Evolutionary conservation across 2,888 invertebrate genomes (phyloP), one percentile per base, ranked within the genome.

Genomic region (Brachylomia viminalis): DNA sequence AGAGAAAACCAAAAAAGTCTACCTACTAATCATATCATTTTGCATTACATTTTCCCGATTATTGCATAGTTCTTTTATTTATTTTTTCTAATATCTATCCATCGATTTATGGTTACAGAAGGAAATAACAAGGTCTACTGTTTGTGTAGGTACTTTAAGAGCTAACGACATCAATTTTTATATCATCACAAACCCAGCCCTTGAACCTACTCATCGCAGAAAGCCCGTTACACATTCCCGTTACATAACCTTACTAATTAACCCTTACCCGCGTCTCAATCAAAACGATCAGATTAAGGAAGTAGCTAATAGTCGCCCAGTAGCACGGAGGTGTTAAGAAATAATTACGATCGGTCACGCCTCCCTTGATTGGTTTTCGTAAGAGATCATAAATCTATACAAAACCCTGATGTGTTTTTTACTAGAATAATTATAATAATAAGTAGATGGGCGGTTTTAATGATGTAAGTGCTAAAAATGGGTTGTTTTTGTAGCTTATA

Each of bases 311-410:
- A 89, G 86, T 87, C 91, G 75, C 93, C 93, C 96, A 89, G 96
- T 95, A 96, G 92, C 93, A 93, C 92, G 93, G 94, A 94, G 94
- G 95, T 94, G 95, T 95, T 95, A 96, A 94, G 95, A 96, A 96
- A 96, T 96, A 95, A 96, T 96, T 95, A 96, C 93, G 86, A 87
- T 90, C 77, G 89, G 94, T 92, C 92, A 94, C 96, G 95, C 96
- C 96, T 92, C 90, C 87, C 88, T 91, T 95, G 96, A 96, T 96
- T 96, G 96, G 92, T 95, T 96, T 96, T 95, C 92, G 95, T 94
- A 95, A 95, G 90, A 85, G 88, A 85, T 90, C 93, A 91, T 96
- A 96, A 96, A 95, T 96, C 92, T 92, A 89, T 83, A 92, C 62
- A 74, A 67, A 88, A 92, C 91, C 90, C 91, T 87, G 90, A 87